Conservation (phyloP, 2,113 vertebrate genomes). For the Oncorhynchus nerka region DNA sequence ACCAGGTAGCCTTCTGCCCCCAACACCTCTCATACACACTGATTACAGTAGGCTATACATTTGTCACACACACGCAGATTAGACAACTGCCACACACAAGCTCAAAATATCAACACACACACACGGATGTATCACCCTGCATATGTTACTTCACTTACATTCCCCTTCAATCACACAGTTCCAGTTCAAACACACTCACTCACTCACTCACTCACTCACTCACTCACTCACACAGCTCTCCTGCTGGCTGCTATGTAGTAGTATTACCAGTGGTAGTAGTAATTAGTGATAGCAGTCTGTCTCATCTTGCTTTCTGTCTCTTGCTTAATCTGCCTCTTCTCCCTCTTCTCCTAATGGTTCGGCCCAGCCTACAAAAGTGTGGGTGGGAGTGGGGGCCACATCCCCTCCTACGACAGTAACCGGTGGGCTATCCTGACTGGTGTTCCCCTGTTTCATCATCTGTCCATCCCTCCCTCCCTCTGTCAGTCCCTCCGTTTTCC, state of each 20-base stretch:
- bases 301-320: constrained; percentile 36
- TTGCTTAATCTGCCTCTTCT: constrained; percentile 70
- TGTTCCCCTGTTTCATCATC: constrained; percentile 49
- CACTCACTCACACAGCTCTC: not conserved
- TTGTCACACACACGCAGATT: not conserved
- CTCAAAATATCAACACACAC: not conserved
- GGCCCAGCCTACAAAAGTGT: constrained; percentile 72
- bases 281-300: constrained; percentile 11
- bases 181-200: not conserved
- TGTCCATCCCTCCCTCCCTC: constrained; percentile 58
- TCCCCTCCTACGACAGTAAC: constrained; percentile 75
- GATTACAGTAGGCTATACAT: not conserved
- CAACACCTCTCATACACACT: not conserved
- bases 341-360: constrained; percentile 57
- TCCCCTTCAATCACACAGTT: not conserved
- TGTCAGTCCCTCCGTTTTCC: not conserved
- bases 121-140: too few species aligned
- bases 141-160: not conserved
- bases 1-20: constrained; percentile 82
- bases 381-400: constrained; percentile 68
- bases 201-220: too few species aligned
- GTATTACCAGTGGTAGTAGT: not conserved
- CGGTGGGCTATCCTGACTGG: constrained; percentile 77
- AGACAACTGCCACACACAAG: not conserved
- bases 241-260: constrained; percentile 23